Evolutionary conservation across 2,113 vertebrate species (phyloP), one percentile per base, ranked within the genome.

Genomic region (Tupaia chinensis): DNA sequence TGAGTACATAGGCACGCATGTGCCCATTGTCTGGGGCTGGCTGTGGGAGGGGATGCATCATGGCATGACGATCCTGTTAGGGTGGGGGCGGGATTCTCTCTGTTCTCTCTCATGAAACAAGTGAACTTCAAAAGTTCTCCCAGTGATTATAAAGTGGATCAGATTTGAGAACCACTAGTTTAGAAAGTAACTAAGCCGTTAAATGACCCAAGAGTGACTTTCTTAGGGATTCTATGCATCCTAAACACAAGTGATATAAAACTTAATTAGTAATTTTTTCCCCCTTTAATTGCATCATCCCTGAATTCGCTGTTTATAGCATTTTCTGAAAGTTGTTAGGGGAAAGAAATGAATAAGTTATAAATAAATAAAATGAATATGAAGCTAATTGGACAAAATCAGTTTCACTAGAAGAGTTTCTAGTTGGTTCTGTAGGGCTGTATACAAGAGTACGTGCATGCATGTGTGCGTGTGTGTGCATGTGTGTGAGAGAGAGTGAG

Each of bases 291-390:
- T 44, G 44, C 44, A n/a, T 82, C 12, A 53, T 7, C 63, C 34
- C 1, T 77, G 32, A 53, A 69, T 61, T 82, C 73, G 69, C 70
- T n/a, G 60, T 15, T 61, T 20, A 15, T 70, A 69, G 69, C 82
- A 61, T 87, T 87, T n/a, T 54, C 44, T 82, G 66, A 44, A 44
- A 44, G 44, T 44, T 44, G 44, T 44, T 44, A 44, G 44, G 44
- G 44, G 44, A 44, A 44, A 44, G 44, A 44, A 44, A 44, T 44
- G 5, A 4, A 63, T 69, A 56, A 73, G 76, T 73, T 6, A 79
- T 60, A 65, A 25, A 44, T 68, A 93, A 84, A 66, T 80, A 89
- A 84, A 95, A 85, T 29, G 17, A 80, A 34, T 44, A 44, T 44
- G 44, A 44, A 44, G 44, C 44, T 44, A 44, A 44, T 44, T 44